A percentile compares a stretch with the other conserved stretches of the same genome.
phyloP scores from a whole-genome alignment of 2,888 invertebrate species.

The Desoria tigrina region DNA sequence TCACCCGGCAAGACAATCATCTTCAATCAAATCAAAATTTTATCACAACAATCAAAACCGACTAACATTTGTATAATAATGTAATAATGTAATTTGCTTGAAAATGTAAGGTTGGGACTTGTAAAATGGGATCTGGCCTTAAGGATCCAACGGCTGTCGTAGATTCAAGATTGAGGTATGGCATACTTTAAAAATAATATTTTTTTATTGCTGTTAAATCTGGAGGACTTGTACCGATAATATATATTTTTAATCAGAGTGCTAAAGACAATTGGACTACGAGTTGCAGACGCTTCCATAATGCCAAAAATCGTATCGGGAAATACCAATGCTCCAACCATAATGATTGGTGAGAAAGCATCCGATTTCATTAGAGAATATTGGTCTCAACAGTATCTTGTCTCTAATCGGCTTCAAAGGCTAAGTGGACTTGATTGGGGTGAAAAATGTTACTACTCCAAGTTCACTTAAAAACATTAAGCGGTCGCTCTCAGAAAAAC shows the following conservation, averaged over 20 bases:
- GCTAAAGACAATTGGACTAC: conserved; percentile 9
- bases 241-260: conserved; percentile 24
- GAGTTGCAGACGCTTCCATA: conserved; percentile 27
- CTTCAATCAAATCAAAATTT: not conserved
- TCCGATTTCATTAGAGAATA: conserved; percentile 42
- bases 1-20: conserved; percentile 40
- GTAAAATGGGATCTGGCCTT: conserved; percentile 63
- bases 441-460: conserved; percentile 30
- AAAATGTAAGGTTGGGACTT: conserved; percentile 62
- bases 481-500: too few relatives aligned
- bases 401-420: conserved; percentile 22
- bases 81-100: too few relatives aligned
- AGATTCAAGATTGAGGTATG: conserved; percentile 50
- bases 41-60: too few relatives aligned
- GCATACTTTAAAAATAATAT: not conserved
- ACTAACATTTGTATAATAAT: too few relatives aligned
- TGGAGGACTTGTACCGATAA: not conserved
- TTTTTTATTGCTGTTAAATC: not conserved
- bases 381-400: conserved; percentile 41
- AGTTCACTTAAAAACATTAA: not conserved
- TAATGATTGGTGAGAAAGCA: conserved; percentile 41
- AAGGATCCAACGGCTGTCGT: conserved; percentile 48
- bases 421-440: conserved; percentile 12
- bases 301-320: conserved; percentile 26
- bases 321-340: conserved; percentile 28